These are phyloP conservation scores for Colossoma macropomum DNA, from an alignment of 2,113 vertebrate genomes.

Conservation along the genomic window DNA sequence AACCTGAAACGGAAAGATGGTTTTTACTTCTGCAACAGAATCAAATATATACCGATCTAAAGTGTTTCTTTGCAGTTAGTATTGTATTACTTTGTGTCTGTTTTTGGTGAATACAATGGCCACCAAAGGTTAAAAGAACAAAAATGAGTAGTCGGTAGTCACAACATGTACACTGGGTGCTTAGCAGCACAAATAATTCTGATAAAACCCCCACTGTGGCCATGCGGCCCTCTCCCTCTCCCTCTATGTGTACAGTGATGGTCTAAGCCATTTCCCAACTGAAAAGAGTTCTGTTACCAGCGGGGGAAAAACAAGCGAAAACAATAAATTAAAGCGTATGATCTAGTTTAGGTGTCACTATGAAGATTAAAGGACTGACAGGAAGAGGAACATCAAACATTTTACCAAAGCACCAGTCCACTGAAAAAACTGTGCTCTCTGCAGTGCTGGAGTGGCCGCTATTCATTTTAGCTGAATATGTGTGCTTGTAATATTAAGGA, in stretches of 20 bases:
- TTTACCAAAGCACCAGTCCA: neutral
- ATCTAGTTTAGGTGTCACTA: slow-evolving; percentile 14
- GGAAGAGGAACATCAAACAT: slow-evolving; percentile 3
- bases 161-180: too few species aligned
- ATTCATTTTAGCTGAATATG: neutral
- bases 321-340: slow-evolving; percentile 18
- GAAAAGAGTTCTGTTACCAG: neutral
- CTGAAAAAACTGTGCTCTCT: neutral
- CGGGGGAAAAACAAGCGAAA: neutral
- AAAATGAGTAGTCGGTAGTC: too few species aligned
- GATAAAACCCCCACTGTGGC: neutral
- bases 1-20: too few species aligned
- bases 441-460: neutral
- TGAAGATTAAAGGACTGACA: slow-evolving; percentile 19
- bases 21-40: too few species aligned
- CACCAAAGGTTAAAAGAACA: too few species aligned
- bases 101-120: too few species aligned
- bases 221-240: neutral
- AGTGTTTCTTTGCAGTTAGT: too few species aligned
- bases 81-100: too few species aligned
- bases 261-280: neutral
- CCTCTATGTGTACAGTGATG: neutral
- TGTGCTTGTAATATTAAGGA: slow-evolving; percentile 3
- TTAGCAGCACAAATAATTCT: neutral
- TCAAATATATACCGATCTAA: too few species aligned